Conservation (phyloP, 1,140 invertebrate species). For the Fopius arisanus region DNA sequence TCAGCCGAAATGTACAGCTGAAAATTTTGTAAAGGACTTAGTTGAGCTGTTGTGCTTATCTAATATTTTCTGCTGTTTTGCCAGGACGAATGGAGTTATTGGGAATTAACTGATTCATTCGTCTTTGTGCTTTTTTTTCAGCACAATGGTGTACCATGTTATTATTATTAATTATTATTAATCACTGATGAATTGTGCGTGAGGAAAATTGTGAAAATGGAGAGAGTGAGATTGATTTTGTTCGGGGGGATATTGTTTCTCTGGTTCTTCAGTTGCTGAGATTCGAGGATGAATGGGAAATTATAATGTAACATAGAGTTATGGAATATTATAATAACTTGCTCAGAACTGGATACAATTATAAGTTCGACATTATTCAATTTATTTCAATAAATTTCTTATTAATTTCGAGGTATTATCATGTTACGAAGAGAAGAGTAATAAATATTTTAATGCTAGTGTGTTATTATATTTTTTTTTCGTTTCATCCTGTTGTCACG, state of each 20-base stretch:
- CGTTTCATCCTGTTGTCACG: neutral
- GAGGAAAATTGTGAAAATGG: neutral
- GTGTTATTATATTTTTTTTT: neutral
- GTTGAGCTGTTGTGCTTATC: neutral
- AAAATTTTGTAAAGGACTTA: constrained; percentile 2
- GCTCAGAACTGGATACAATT: constrained; percentile 51
- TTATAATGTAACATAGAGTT: constrained; percentile 44
- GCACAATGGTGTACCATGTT: neutral
- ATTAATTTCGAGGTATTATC: constrained; percentile 40
- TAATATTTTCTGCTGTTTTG: neutral
- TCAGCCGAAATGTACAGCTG: neutral
- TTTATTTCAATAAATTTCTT: constrained; percentile 35
- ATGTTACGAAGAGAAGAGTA: constrained; percentile 41
- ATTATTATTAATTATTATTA: neutral
- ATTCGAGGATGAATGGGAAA: neutral
- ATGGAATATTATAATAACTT: constrained; percentile 46
- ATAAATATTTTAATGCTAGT: constrained; percentile 51
- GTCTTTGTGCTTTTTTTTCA: neutral
- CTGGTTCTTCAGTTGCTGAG: neutral
- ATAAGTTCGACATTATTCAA: constrained; percentile 42
- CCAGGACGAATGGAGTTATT: neutral
- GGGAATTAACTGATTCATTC: neutral
- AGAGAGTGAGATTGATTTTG: neutral
- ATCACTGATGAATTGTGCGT: too few relatives aligned
- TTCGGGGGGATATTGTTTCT: neutral